Evolutionary conservation across 53 echinoderm and acorn worm genomes (phyloP).

Genomic region (Arbacia lixula): DNA sequence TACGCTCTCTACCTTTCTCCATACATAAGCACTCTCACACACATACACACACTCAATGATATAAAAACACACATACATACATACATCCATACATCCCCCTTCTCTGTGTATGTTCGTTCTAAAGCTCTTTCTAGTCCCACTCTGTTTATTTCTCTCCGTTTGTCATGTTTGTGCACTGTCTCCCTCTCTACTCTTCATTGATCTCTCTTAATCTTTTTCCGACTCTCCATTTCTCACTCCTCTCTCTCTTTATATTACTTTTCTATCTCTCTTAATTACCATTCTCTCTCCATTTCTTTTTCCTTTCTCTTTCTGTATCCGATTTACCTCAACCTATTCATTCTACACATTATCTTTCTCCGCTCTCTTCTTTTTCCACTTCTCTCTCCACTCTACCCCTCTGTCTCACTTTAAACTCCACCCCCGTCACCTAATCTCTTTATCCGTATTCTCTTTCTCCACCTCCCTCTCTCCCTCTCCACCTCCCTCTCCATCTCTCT

Average conservation of each 20-base stretch:
- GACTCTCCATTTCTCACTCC: no score
- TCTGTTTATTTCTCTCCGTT: no score
- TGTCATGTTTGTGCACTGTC: no score
- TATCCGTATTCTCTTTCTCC: background rate
- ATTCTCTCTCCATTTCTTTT: background rate
- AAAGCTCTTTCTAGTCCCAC: background rate
- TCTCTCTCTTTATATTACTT: background rate
- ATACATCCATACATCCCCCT: background rate
- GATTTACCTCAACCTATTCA: background rate
- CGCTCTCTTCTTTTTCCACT: background rate
- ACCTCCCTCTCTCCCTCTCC: background rate
- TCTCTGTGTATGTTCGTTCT: background rate
- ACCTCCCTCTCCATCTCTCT: background rate
- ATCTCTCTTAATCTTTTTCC: no score
- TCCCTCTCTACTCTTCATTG: no score
- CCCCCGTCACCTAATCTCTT: background rate
- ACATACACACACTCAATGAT: background rate
- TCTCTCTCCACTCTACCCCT: background rate
- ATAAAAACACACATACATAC: background rate
- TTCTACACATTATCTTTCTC: no score
- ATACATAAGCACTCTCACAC: background rate
- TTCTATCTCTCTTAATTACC: background rate
- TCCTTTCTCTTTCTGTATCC: background rate
- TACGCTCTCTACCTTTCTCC: background rate
- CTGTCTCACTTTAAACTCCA: background rate